A percentile compares a stretch with the other conserved stretches of the same genome.
Conservation (phyloP, 2,888 invertebrate species). For the Barypeithes pellucidus region DNA sequence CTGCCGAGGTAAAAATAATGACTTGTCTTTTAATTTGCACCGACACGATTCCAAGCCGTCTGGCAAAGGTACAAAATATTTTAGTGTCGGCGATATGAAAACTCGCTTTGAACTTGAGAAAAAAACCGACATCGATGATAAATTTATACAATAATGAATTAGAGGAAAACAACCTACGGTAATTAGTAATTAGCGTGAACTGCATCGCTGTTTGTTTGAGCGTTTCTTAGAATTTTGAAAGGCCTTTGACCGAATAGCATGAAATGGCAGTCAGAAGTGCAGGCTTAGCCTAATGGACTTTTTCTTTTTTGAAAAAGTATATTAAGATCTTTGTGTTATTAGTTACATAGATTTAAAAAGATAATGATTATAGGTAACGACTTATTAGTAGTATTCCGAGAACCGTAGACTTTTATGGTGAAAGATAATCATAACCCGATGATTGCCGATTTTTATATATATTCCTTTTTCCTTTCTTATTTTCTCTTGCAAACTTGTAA, state of each 20-base stretch:
- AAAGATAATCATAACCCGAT: too few relatives aligned
- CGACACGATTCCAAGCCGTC: slow-evolving; percentile 46
- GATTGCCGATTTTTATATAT: too few relatives aligned
- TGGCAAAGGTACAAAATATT: slow-evolving; percentile 48
- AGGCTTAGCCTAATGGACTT: neutral
- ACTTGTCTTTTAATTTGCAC: slow-evolving; percentile 43
- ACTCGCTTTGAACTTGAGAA: slow-evolving; percentile 45
- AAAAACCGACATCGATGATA: slow-evolving; percentile 45
- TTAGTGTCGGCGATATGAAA: slow-evolving; percentile 39
- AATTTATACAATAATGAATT: slow-evolving; percentile 49
- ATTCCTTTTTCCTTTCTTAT: too few relatives aligned
- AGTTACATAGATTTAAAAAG: too few relatives aligned
- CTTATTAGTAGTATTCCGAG: too few relatives aligned
- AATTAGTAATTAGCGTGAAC: slow-evolving; percentile 41
- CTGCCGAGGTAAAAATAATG: slow-evolving; percentile 29
- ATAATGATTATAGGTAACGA: too few relatives aligned
- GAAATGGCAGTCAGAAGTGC: neutral
- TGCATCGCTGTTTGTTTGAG: slow-evolving; percentile 37
- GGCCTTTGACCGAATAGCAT: slow-evolving; percentile 42
- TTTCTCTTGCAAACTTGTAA: too few relatives aligned
- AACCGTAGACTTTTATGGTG: too few relatives aligned
- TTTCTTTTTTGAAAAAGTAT: neutral
- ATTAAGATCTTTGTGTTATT: neutral
- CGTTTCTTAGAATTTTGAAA: slow-evolving; percentile 39
- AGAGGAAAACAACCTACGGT: slow-evolving; percentile 39